Conservation (phyloP, 2,113 vertebrate genomes). For the Gobiocypris rarus region DNA sequence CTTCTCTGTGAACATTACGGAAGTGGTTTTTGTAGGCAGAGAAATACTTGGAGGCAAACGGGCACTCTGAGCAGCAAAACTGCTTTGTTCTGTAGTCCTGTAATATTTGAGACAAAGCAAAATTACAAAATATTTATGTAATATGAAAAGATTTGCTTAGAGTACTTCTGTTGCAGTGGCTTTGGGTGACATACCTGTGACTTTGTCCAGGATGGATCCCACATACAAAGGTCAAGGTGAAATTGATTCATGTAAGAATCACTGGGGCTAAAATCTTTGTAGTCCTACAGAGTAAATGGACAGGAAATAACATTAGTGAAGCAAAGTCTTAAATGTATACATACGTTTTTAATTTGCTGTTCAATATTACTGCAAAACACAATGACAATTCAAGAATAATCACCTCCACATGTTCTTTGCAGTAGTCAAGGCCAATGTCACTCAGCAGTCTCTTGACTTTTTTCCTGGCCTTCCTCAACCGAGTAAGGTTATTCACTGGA, state of each 20-base stretch:
- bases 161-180: not conserved
- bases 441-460: slow-evolving; percentile 95
- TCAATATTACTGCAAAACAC: not conserved
- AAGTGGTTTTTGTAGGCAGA: slow-evolving; percentile 99
- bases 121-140: not conserved
- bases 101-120: slow-evolving; percentile 41
- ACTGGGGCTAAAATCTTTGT: slow-evolving; percentile 95
- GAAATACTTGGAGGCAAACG: slow-evolving; percentile 98
- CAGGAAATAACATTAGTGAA: slow-evolving; percentile 11
- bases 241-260: slow-evolving; percentile 91
- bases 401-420: slow-evolving; percentile 96
- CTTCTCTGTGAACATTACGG: slow-evolving; percentile 94
- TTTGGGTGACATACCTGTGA: slow-evolving; percentile 82
- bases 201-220: slow-evolving; percentile 95
- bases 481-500: slow-evolving; percentile 97
- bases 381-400: slow-evolving; percentile 49
- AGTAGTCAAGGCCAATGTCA: slow-evolving; percentile 97
- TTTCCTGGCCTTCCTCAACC: slow-evolving; percentile 97
- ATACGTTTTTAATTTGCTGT: not conserved
- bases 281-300: slow-evolving; percentile 79
- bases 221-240: slow-evolving; percentile 91
- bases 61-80: slow-evolving; percentile 97
- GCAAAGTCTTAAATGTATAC: not conserved
- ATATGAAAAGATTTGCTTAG: not conserved
- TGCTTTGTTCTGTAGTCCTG: slow-evolving; percentile 97